Conservation (phyloP, 2,113 vertebrate genomes). For the Thinocorus orbignyianus region DNA sequence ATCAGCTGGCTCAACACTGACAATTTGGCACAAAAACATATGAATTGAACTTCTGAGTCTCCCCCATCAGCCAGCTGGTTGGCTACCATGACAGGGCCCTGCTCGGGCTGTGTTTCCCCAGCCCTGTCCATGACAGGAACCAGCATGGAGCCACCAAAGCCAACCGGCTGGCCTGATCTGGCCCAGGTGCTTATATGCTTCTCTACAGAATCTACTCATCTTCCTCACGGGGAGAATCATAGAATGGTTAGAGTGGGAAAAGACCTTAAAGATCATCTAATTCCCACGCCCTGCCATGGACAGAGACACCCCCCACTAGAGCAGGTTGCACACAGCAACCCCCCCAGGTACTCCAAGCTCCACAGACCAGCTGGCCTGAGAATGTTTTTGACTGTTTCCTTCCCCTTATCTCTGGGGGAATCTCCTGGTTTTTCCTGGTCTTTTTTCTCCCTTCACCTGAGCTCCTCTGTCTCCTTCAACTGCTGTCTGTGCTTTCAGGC, state of each 20-base stretch:
- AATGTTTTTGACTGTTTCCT: neutral
- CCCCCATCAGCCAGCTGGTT: accelerated
- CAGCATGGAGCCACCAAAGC: neutral
- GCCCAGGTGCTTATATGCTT: neutral
- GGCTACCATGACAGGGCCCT: neutral
- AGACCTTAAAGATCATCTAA: neutral
- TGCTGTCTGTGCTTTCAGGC: neutral
- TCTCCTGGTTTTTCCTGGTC: neutral
- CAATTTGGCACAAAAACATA: neutral
- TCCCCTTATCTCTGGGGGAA: neutral
- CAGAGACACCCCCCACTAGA: neutral
- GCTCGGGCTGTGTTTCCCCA: neutral
- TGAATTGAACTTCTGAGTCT: neutral
- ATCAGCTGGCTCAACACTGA: neutral
- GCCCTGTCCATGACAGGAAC: neutral
- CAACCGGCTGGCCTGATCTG: accelerated
- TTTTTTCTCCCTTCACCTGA: neutral
- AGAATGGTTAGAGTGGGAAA: neutral
- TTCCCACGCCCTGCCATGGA: neutral
- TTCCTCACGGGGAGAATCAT: neutral
- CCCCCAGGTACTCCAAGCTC: neutral
- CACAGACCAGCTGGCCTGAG: neutral
- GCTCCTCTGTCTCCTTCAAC: neutral
- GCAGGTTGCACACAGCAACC: neutral
- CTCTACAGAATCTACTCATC: neutral